phyloP scores from a whole-genome alignment of 2,888 invertebrate genomes.

The Pomacea canaliculata region DNA sequence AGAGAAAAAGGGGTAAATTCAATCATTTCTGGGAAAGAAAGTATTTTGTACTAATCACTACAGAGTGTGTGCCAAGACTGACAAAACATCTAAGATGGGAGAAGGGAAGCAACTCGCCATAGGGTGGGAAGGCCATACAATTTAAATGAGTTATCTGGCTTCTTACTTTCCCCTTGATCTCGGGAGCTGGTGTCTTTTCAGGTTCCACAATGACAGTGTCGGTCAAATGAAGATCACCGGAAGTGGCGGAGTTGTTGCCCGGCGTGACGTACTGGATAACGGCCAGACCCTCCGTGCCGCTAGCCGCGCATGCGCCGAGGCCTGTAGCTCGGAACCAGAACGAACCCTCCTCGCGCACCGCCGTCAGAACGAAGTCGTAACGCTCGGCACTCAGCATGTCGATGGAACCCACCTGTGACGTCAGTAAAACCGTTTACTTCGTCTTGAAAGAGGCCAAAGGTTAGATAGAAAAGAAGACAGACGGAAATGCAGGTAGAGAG shows the following conservation, averaged over 20 bases:
- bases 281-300: slow-evolving; percentile 22
- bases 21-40: too few relatives aligned
- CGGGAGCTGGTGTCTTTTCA: background rate
- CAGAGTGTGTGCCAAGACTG: too few relatives aligned
- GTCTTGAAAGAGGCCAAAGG: too few relatives aligned
- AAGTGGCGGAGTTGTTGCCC: background rate
- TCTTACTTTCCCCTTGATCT: background rate
- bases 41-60: too few relatives aligned
- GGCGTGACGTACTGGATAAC: slow-evolving; percentile 19
- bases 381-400: slow-evolving; percentile 82
- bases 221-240: background rate
- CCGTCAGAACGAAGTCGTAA: slow-evolving; percentile 28
- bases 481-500: too few relatives aligned
- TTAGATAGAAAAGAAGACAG: too few relatives aligned
- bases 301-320: slow-evolving; percentile 81
- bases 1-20: too few relatives aligned
- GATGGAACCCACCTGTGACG: slow-evolving; percentile 39
- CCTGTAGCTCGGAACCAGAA: slow-evolving; percentile 91
- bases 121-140: too few relatives aligned
- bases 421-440: too few relatives aligned
- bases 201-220: background rate
- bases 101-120: too few relatives aligned
- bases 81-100: too few relatives aligned
- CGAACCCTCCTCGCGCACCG: slow-evolving; percentile 43
- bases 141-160: too few relatives aligned